These are phyloP conservation scores for Grammomys dolichurus DNA, from an alignment of 2,113 vertebrate genomes.

Conservation along the genomic window DNA sequence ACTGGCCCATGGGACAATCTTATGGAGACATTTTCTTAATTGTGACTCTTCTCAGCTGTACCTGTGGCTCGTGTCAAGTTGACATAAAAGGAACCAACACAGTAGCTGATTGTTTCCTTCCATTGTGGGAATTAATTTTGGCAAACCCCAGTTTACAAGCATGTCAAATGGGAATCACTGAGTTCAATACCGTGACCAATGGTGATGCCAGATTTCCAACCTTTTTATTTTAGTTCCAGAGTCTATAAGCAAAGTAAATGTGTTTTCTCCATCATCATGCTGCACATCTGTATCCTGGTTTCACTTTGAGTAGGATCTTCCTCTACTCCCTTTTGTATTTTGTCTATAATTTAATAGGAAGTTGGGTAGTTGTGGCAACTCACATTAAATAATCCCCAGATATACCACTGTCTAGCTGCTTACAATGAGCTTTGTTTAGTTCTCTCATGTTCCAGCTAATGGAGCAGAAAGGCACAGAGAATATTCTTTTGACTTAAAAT, in stretches of 20 bases:
- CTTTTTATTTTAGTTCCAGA: neutral
- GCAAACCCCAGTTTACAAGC: neutral
- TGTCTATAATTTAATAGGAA: neutral
- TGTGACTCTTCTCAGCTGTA: neutral
- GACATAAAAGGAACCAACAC: neutral
- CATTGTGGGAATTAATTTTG: neutral
- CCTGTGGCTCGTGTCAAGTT: neutral
- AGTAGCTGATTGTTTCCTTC: neutral
- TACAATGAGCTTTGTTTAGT: neutral
- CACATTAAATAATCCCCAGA: neutral
- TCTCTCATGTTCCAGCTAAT: neutral
- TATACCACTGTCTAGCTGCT: neutral
- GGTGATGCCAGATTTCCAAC: neutral
- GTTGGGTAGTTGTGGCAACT: neutral
- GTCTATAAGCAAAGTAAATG: neutral
- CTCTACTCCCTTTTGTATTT: neutral
- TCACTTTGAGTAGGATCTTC: neutral
- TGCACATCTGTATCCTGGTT: neutral
- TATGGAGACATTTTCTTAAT: neutral
- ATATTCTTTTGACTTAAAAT: neutral
- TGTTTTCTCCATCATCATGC: accelerated
- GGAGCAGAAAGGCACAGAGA: neutral
- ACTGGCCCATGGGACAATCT: neutral
- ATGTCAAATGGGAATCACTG: neutral
- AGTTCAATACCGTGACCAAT: neutral